Evolutionary conservation across 2,113 vertebrate genomes (phyloP), one percentile per base, ranked within the genome.

Genomic region (Phaethornis superciliosus): DNA sequence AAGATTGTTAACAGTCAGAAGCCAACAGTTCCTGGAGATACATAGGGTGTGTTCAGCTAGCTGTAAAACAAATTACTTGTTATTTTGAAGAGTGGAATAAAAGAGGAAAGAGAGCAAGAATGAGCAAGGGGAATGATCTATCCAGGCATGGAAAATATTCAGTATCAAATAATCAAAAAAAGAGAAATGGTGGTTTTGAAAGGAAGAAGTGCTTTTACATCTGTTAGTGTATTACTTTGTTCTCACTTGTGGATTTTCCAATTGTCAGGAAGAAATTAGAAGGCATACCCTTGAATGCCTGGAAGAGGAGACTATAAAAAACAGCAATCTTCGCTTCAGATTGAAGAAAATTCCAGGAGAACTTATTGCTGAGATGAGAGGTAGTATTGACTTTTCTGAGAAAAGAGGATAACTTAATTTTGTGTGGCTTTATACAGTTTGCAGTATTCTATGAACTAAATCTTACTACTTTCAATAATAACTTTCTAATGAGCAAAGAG

Each of bases 231-330:
- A 27, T 44, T 60, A 40, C 3, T 60, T 62, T 8, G 9, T 63
- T 94, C 24, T 93, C 46, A 72, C 32, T 32, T 76, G 16, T 46
- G 30, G 27, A n/a, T 79, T 92, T 91, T 85, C 92, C 80, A 55
- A 92, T 84, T 92, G 88, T 77, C 75, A 98, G 98, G 98, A 98
- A 95, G 95, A 94, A 75, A 97, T 97, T 47, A 93, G 97, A 93
- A 98, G 97, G 28, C 18, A 68, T 2, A 94, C 87, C 8, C 96
- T 97, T 30, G 98, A 99, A 65, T 95, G 92, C 27, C 95, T 98
- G 37, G 98, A 99, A 90, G 98, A 98, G 24, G 98, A 98, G 95
- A 98, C 97, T 26, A 98, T 98, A 91, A 98, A 99, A 93, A 98
- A 96, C 56, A 98, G 98, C 95, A 98, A 97, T 74, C 88, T 98